Evolutionary conservation across 1,140 invertebrate genomes (phyloP).

Genomic region (Euborellia annulipes): DNA sequence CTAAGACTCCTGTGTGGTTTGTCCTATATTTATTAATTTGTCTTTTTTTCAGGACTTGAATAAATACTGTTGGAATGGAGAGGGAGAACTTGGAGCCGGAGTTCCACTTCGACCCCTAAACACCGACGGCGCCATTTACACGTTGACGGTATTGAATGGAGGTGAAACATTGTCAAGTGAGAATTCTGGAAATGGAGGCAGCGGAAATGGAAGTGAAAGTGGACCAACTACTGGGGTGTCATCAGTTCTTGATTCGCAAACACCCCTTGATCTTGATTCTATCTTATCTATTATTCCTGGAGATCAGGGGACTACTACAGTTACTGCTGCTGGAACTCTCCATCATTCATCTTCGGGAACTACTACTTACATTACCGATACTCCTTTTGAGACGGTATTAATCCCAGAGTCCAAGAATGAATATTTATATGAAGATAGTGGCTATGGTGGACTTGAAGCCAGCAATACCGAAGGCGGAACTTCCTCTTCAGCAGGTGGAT

Average conservation of each 20-base stretch:
- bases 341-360: conserved; percentile 11
- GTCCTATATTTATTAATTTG: no score
- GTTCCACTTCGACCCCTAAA: conserved; percentile 30
- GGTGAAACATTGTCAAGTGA: conserved; percentile 24
- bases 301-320: conserved; percentile 12
- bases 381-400: conserved; percentile 8
- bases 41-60: conserved; percentile 44
- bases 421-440: conserved; percentile 49
- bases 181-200: not conserved
- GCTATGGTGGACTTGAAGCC: conserved; percentile 52
- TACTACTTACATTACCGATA: conserved; percentile 7
- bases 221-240: conserved; percentile 23
- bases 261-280: conserved; percentile 30
- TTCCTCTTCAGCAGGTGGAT: conserved; percentile 21
- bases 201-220: conserved; percentile 15
- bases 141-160: conserved; percentile 35
- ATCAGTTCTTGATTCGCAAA: conserved; percentile 9
- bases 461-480: conserved; percentile 21
- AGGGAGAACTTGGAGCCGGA: conserved; percentile 27
- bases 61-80: conserved; percentile 59
- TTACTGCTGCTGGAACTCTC: conserved; percentile 18
- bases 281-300: conserved; percentile 29
- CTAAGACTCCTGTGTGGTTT: no score
- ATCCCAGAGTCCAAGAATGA: conserved; percentile 12
- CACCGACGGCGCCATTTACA: conserved; percentile 39